phyloP scores from a whole-genome alignment of 1,140 invertebrate species.

The Diorhabda elongata region DNA sequence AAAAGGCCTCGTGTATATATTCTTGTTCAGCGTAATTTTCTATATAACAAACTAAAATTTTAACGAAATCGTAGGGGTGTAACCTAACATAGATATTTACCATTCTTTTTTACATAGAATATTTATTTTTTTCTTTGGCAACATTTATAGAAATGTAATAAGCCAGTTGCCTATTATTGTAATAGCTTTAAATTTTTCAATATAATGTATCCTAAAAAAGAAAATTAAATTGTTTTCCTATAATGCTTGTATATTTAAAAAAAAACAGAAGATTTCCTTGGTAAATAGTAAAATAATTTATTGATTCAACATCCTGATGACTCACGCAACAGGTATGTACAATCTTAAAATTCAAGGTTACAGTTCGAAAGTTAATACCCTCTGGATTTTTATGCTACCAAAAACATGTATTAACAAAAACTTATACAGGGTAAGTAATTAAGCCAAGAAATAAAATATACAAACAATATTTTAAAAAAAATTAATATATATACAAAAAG shows the following conservation, averaged over 20 bases:
- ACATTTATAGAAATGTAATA: constrained; percentile 25
- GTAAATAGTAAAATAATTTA: neutral
- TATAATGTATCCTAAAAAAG: constrained; percentile 39
- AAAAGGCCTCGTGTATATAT: too few species aligned
- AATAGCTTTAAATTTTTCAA: constrained; percentile 43
- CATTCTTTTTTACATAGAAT: constrained; percentile 7
- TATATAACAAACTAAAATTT: too few species aligned
- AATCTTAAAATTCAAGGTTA: neutral
- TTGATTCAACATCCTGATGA: neutral
- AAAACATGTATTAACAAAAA: neutral
- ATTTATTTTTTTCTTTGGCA: constrained; percentile 18
- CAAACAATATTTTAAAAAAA: too few species aligned
- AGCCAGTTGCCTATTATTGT: constrained; percentile 35
- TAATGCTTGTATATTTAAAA: constrained; percentile 19
- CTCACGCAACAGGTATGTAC: neutral
- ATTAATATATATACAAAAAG: too few species aligned
- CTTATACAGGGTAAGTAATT: too few species aligned
- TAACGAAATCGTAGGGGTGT: too few species aligned
- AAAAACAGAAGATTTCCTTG: neutral
- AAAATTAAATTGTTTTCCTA: constrained; percentile 42
- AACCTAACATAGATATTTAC: too few species aligned
- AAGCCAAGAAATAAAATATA: too few species aligned
- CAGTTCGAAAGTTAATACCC: neutral
- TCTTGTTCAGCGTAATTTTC: too few species aligned
- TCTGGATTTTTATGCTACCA: neutral